Conservation (phyloP, 2,888 invertebrate species). For the Yponomeuta plumbellus region DNA sequence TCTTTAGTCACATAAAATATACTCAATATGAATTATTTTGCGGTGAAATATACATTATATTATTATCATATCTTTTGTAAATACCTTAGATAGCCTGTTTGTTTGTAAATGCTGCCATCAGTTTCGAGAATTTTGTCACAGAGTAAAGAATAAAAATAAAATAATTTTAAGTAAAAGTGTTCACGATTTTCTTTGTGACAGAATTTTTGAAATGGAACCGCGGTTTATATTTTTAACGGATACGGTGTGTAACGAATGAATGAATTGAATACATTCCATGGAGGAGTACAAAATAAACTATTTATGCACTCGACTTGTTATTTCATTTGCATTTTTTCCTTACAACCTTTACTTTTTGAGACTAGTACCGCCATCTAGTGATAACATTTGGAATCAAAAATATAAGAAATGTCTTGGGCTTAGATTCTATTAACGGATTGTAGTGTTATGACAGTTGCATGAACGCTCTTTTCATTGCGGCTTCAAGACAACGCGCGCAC, state of each 20-base stretch:
- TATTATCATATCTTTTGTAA: slow-evolving; percentile 23
- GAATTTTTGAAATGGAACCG: background rate
- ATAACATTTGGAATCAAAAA: too few relatives aligned
- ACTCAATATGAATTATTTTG: slow-evolving; percentile 46
- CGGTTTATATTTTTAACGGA: slow-evolving; percentile 1
- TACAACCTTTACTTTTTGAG: too few relatives aligned
- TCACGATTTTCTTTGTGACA: slow-evolving; percentile 35
- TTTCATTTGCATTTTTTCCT: background rate
- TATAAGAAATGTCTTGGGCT: too few relatives aligned
- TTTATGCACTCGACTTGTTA: slow-evolving; percentile 57
- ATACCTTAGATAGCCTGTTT: slow-evolving; percentile 30
- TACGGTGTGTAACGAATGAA: slow-evolving; percentile 43
- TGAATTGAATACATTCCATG: slow-evolving; percentile 48
- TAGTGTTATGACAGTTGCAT: too few relatives aligned
- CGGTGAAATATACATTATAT: slow-evolving; percentile 26
- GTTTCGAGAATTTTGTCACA: background rate
- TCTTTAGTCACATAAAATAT: slow-evolving; percentile 49
- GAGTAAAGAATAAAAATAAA: background rate
- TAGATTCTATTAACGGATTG: too few relatives aligned
- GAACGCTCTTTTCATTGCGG: too few relatives aligned
- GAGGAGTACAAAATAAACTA: slow-evolving; percentile 70
- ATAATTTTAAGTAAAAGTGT: background rate
- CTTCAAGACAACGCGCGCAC: too few relatives aligned
- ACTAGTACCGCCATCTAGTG: too few relatives aligned
- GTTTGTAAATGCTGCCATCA: background rate